Evolutionary conservation across 2,888 invertebrate species (phyloP).

Genomic region (Oscheius myriophilus): DNA sequence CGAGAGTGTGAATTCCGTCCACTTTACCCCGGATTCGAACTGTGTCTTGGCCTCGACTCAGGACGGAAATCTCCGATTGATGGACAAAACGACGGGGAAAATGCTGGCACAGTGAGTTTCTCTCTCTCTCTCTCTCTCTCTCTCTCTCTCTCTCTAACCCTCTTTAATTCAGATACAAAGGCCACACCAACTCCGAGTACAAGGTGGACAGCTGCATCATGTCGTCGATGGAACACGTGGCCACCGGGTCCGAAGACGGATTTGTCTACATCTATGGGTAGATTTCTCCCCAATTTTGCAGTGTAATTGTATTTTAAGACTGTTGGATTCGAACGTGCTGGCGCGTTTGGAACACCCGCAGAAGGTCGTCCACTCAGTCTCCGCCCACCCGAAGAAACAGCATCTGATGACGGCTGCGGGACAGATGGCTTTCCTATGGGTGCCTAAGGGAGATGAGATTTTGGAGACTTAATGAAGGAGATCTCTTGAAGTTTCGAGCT

Average conservation of each 20-base stretch:
- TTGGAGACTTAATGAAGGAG: neutral
- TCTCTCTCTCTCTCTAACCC: constrained; percentile 1
- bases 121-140: constrained; percentile 3
- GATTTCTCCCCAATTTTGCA: constrained; percentile 72
- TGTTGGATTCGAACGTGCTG: constrained; percentile 77
- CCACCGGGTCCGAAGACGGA: constrained; percentile 90
- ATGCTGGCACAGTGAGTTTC: constrained; percentile 77
- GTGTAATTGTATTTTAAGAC: constrained; percentile 63
- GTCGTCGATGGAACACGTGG: constrained; percentile 83
- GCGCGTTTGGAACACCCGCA: constrained; percentile 58
- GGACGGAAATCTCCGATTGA: constrained; percentile 83
- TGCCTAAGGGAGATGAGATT: constrained; percentile 34
- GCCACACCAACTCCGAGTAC: constrained; percentile 85
- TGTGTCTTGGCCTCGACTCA: constrained; percentile 87
- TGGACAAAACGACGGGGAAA: constrained; percentile 88
- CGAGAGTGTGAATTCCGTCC: constrained; percentile 81
- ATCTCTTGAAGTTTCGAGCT: too few species aligned
- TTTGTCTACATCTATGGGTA: constrained; percentile 86
- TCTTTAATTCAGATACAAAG: constrained; percentile 78
- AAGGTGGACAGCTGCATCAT: constrained; percentile 88
- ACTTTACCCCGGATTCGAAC: constrained; percentile 89
- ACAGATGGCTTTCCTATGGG: constrained; percentile 48
- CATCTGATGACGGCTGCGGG: constrained; percentile 53
- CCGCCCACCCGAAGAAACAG: constrained; percentile 63
- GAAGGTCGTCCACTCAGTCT: constrained; percentile 59